Percentiles rank a stretch among this genome's conserved stretches.
These are phyloP conservation scores for Tetranychus piercei DNA, from an alignment of 2,888 invertebrate genomes.

Conservation along the genomic window DNA sequence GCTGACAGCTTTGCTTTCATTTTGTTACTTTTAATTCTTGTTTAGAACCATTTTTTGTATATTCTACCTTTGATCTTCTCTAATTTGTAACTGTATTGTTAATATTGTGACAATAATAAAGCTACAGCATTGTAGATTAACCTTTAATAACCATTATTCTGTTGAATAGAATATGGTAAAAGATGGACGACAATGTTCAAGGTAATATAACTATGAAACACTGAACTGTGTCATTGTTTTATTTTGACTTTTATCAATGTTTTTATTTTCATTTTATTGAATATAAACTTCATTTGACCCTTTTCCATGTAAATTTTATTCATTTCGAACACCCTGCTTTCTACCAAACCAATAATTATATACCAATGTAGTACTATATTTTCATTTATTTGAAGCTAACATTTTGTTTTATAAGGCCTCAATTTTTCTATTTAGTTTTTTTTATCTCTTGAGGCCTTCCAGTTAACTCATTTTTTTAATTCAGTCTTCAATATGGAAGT, in stretches of 20 bases:
- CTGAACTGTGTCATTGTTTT: not conserved
- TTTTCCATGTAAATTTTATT: not conserved
- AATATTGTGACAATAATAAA: too few species aligned
- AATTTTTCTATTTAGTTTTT: not conserved
- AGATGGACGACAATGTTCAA: conserved; percentile 9
- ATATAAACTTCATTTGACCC: too few species aligned
- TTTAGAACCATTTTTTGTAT: too few species aligned
- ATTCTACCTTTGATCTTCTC: too few species aligned
- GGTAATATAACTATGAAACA: not conserved
- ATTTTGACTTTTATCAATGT: not conserved
- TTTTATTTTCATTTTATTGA: not conserved
- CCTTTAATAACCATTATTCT: not conserved
- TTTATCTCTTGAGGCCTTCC: not conserved
- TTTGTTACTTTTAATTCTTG: too few species aligned
- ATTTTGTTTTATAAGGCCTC: not conserved
- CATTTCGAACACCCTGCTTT: not conserved
- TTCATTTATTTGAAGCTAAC: too few species aligned
- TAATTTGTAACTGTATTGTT: too few species aligned
- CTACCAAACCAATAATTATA: not conserved
- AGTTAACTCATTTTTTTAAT: not conserved
- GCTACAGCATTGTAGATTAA: too few species aligned
- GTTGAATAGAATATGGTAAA: not conserved
- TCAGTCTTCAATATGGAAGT: not conserved
- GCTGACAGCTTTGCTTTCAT: too few species aligned
- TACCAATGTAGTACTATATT: too few species aligned